These are phyloP conservation scores for Sinosuthora webbiana DNA, from an alignment of 2,113 vertebrate species.

Conservation along the genomic window DNA sequence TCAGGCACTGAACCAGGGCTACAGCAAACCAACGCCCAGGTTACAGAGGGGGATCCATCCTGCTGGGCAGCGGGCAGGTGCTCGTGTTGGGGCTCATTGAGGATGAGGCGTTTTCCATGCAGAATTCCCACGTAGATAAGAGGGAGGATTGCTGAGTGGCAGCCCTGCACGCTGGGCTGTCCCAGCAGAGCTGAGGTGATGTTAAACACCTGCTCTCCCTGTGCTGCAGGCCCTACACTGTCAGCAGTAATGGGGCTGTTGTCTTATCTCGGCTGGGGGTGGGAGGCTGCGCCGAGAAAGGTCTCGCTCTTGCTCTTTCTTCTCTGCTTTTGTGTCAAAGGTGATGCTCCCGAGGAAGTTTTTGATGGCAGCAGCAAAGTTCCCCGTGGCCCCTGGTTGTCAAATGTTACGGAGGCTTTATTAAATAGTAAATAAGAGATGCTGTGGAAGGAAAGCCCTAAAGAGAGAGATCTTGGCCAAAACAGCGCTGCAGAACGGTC, in stretches of 20 bases:
- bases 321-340: neutral
- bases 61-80: neutral
- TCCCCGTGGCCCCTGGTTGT: neutral
- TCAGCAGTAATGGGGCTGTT: neutral
- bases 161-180: neutral
- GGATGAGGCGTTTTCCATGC: neutral
- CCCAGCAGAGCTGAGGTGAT: neutral
- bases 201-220: neutral
- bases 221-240: neutral
- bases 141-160: neutral
- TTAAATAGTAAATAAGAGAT: conserved; percentile 32
- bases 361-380: neutral
- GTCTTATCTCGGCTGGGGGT: neutral
- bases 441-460: neutral
- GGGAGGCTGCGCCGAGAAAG: neutral
- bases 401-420: neutral
- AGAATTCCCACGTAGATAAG: neutral
- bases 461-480: neutral
- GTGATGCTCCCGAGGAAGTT: neutral
- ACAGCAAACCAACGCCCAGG: fast-evolving
- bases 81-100: fast-evolving
- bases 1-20: too few species aligned
- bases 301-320: neutral
- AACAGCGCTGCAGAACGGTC: neutral
- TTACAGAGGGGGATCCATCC: neutral